phyloP scores from a whole-genome alignment of 2,797 vertebrate species.

The Pyrocephalus nanus region DNA sequence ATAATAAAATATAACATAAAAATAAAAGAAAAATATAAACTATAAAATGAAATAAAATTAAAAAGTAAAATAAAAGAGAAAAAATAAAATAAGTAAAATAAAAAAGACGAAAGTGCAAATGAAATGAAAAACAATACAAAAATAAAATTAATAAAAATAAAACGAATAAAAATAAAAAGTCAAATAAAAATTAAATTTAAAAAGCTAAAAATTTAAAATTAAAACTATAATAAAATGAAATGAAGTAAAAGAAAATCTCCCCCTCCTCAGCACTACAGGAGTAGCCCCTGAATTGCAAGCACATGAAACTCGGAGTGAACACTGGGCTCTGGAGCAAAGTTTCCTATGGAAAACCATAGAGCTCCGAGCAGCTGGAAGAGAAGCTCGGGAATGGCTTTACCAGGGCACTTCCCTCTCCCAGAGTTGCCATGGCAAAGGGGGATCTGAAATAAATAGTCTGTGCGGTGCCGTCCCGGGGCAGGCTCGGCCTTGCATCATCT shows the following conservation, averaged over 20 bases:
- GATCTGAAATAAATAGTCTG: slow-evolving; percentile 22
- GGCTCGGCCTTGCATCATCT: neutral
- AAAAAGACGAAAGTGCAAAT: neutral
- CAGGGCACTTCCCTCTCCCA: neutral
- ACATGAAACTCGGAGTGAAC: accelerated
- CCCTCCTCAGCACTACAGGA: neutral
- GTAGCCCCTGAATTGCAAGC: neutral
- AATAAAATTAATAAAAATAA: neutral
- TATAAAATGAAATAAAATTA: neutral
- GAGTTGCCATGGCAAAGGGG: neutral
- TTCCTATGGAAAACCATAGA: slow-evolving; percentile 19
- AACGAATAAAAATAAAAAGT: neutral
- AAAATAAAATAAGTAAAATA: neutral
- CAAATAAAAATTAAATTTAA: neutral
- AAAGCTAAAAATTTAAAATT: neutral
- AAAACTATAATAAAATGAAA: neutral
- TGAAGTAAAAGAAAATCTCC: neutral
- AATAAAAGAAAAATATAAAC: neutral
- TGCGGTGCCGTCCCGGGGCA: neutral
- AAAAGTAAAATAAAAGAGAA: neutral
- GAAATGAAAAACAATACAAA: neutral
- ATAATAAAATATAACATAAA: neutral
- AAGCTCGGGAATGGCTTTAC: neutral
- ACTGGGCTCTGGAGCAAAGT: neutral
- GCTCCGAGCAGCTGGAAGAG: neutral